Evolutionary conservation across 2,888 invertebrate species (phyloP), one percentile per base, ranked within the genome.

Genomic region (Clanis bilineata): DNA sequence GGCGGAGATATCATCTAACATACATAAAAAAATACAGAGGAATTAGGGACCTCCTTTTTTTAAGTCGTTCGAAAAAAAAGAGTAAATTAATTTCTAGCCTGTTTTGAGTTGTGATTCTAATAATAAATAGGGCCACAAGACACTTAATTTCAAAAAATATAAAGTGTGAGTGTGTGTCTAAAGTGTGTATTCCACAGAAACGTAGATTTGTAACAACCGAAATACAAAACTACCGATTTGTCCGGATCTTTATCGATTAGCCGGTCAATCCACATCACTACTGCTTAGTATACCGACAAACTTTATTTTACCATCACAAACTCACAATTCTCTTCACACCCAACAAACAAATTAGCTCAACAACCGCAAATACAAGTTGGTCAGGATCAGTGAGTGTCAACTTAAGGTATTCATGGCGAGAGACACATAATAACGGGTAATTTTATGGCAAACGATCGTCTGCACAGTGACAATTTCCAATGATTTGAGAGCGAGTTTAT

Each of bases 401-500:
- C 23, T 68, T 61, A 60, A 66, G 66, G 64, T 66, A 63, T 70
- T 69, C 72, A 72, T 71, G 69, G 68, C 74, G 71, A 71, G 68
- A 65, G 64, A 63, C 60, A 71, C 69, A 65, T 74, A 74, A 76
- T 74, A 74, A 72, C 72, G 70, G 69, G 71, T 62, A 62, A 69
- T 66, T 73, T 70, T 64, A 64, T 67, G 63, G 39, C 51, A 15
- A 57, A 21, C 28, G 44, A 22, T 36, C 28, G 51, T 15, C 18
- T 51, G 51, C 15, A 32, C 15, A 61, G 61, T 62, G 56, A 61
- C 59, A 57, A 62, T 58, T 55, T 63, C 58, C 43, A 61, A 59
- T 62, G 62, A 64, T 63, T 63, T 56, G 62, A 65, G 64, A 64
- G 62, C 55, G 62, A 18, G 32, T 28, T 47, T 51, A 51, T 51